Evolutionary conservation across 2,888 invertebrate genomes (phyloP), one percentile per base, ranked within the genome.

Genomic region (Ophion costatus): DNA sequence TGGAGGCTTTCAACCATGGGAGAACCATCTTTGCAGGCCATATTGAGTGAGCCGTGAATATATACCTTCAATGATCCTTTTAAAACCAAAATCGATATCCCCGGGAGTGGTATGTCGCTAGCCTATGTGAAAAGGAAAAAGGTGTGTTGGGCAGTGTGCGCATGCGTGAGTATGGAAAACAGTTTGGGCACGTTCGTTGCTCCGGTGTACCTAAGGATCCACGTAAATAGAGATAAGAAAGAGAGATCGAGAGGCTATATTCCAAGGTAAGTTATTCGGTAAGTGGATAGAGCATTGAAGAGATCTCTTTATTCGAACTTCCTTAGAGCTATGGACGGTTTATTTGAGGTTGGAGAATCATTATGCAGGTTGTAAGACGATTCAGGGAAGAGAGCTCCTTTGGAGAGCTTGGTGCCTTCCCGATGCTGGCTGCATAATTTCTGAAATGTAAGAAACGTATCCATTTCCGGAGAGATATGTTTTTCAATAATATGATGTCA

Each of bases 1-100:
- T 3, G 29, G 69, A 59, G 75, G 64, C 67, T 80, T 80, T 75
- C 80, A 80, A 63, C n/a, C 74, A 57, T 22, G 74, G 45, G 61
- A 64, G 67, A 33, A 45, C 24, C 45, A 56, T 71, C 38, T 24
- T 71, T 51, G 74, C 59, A 29, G 38, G 61, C 33, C 51, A 57
- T 80, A 24, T 57, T 20, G 22, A 33, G 63, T 61, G 29, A 71
- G 22, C 74, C 67, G 29, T 42, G 59, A 57, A 42, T 74, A 80
- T 74, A 33, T 67, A 67, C 45, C 22, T 38, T 66, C 59, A 67
- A 69, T 61, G 61, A n/a, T 75, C 69, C 75, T 80, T 61, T 75
- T n/a, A 29, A 67, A 56, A 59, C 67, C 66, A 74, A 38, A 24
- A 57, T 24, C 56, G 20, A 71, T 59, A 61, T 69, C 14, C 29